Conservation (phyloP, 2,888 invertebrate genomes). For the Osedax fenrisi region DNA sequence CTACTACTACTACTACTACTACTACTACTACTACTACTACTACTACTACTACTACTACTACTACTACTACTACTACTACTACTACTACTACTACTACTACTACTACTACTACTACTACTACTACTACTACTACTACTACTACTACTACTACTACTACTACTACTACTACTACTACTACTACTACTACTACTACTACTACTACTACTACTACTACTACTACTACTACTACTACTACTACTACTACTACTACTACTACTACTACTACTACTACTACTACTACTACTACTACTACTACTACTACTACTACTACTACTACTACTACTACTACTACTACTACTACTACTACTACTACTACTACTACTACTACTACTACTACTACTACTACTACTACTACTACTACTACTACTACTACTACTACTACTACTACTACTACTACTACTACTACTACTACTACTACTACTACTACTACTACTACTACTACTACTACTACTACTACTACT, state of each 20-base stretch:
- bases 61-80: neutral
- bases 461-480: constrained; percentile 29
- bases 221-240: neutral
- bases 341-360: constrained; percentile 29
- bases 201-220: neutral
- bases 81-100: neutral
- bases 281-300: constrained; percentile 25
- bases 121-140: neutral
- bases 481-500: constrained; percentile 29
- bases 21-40: neutral
- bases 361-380: constrained; percentile 28
- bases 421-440: constrained; percentile 23
- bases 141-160: neutral
- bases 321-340: constrained; percentile 20
- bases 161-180: neutral
- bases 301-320: constrained; percentile 30
- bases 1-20: neutral
- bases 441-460: constrained; percentile 29
- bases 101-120: neutral
- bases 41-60: neutral
- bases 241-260: constrained; percentile 3
- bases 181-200: neutral
- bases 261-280: constrained; percentile 22
- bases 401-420: constrained; percentile 24
- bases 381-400: constrained; percentile 24